These are phyloP conservation scores for Spilarctia lutea DNA, from an alignment of 2,888 invertebrate species.

Conservation along the genomic window DNA sequence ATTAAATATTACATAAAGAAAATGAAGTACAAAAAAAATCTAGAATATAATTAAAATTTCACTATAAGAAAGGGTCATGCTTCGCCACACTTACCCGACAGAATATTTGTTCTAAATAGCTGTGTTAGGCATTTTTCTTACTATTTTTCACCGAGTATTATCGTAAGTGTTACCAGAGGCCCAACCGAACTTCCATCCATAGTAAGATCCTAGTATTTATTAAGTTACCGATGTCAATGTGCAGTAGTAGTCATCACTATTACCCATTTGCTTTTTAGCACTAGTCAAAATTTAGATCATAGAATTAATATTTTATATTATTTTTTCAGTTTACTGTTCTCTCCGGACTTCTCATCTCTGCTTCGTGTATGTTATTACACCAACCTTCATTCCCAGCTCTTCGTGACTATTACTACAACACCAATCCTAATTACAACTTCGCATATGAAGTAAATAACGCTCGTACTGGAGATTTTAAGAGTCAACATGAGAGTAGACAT, in stretches of 20 bases:
- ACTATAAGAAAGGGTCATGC: not conserved
- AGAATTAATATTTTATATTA: too few species aligned
- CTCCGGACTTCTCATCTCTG: slow-evolving; percentile 67
- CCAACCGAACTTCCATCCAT: too few species aligned
- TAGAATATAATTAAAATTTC: not conserved
- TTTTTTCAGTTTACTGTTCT: slow-evolving; percentile 56
- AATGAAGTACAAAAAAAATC: too few species aligned
- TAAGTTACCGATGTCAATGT: too few species aligned
- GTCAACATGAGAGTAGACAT: slow-evolving; percentile 81
- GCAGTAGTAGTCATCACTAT: too few species aligned
- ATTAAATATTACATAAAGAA: too few species aligned
- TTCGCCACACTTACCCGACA: not conserved
- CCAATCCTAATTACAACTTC: slow-evolving; percentile 81
- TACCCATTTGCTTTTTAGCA: too few species aligned
- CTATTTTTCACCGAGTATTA: not conserved
- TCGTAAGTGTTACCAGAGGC: too few species aligned
- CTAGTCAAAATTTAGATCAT: slow-evolving; percentile 4
- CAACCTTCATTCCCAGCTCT: slow-evolving; percentile 59
- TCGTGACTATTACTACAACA: slow-evolving; percentile 54
- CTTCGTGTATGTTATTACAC: slow-evolving; percentile 72
- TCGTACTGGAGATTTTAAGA: slow-evolving; percentile 85
- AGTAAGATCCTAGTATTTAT: too few species aligned
- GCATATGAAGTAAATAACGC: slow-evolving; percentile 85
- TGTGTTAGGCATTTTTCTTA: not conserved
- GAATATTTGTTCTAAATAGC: too few species aligned